phyloP scores from a whole-genome alignment of 2,888 invertebrate species.

The Antheraea yamamai region DNA sequence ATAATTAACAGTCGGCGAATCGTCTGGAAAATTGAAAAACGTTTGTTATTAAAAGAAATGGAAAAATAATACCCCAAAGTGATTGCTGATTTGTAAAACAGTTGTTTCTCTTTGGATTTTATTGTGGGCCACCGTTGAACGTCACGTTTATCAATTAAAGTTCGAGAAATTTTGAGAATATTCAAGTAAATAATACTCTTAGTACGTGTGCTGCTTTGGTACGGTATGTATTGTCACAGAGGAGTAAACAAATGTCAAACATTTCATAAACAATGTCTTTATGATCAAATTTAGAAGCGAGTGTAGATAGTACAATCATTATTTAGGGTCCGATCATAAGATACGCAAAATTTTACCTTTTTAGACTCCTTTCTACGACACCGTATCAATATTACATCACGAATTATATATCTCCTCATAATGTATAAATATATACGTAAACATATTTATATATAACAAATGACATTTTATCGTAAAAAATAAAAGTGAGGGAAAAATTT shows the following conservation, averaged over 20 bases:
- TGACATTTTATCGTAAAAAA: too few species aligned
- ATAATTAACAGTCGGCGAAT: neutral
- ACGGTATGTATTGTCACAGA: neutral
- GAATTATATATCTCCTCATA: too few species aligned
- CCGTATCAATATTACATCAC: too few species aligned
- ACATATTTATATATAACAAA: too few species aligned
- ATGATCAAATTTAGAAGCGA: too few species aligned
- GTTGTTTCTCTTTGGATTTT: neutral
- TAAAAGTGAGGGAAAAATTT: too few species aligned
- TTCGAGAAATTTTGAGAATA: neutral
- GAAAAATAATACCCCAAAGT: neutral
- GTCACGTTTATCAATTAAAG: neutral
- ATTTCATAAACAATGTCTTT: neutral
- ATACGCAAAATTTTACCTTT: too few species aligned
- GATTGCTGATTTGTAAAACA: neutral
- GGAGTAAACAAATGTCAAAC: too few species aligned
- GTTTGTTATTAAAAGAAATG: neutral
- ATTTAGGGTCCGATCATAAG: too few species aligned
- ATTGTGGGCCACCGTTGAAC: neutral
- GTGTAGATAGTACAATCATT: too few species aligned
- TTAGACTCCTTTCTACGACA: too few species aligned
- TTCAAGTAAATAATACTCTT: neutral
- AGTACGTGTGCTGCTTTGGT: neutral
- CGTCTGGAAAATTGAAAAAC: neutral
- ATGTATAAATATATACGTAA: too few species aligned